Conservation (phyloP, 2,113 vertebrate genomes). For the Hepsetus odoe region DNA sequence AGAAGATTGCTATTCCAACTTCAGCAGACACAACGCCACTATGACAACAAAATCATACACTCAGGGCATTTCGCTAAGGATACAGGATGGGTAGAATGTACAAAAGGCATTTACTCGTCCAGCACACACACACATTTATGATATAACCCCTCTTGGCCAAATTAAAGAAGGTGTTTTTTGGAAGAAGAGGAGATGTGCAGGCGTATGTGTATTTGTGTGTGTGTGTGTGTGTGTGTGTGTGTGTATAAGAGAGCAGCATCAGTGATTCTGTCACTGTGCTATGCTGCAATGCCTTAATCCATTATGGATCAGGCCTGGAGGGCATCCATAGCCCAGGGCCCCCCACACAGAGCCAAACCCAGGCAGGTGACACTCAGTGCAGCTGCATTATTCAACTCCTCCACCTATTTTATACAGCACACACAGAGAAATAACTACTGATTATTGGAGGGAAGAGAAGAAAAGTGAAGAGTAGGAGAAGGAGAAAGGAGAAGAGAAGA, state of each 20-base stretch:
- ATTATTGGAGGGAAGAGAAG: constrained; percentile 54
- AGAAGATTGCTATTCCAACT: constrained; percentile 62
- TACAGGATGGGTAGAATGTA: constrained; percentile 21
- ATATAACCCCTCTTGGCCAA: constrained; percentile 51
- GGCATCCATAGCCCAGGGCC: constrained; percentile 47
- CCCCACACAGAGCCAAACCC: not conserved
- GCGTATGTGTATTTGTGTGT: constrained; percentile 12
- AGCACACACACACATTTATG: constrained; percentile 51
- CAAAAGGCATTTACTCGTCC: constrained; percentile 57
- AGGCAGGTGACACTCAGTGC: constrained; percentile 32
- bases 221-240: not conserved
- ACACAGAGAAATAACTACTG: constrained; percentile 61
- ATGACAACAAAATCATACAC: constrained; percentile 6
- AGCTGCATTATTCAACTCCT: constrained; percentile 58
- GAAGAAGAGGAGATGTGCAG: constrained; percentile 21
- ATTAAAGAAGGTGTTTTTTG: constrained; percentile 8
- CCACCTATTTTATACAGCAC: constrained; percentile 29
- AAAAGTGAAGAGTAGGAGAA: not conserved
- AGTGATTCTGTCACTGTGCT: not conserved
- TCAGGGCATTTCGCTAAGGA: not conserved
- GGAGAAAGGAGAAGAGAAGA: not conserved
- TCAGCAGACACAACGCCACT: constrained; percentile 52
- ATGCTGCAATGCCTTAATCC: constrained; percentile 46
- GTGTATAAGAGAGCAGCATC: constrained; percentile 11
- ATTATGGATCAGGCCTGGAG: constrained; percentile 65